Conservation (phyloP, 2,797 vertebrate species). For the Euthynnus affinis region DNA sequence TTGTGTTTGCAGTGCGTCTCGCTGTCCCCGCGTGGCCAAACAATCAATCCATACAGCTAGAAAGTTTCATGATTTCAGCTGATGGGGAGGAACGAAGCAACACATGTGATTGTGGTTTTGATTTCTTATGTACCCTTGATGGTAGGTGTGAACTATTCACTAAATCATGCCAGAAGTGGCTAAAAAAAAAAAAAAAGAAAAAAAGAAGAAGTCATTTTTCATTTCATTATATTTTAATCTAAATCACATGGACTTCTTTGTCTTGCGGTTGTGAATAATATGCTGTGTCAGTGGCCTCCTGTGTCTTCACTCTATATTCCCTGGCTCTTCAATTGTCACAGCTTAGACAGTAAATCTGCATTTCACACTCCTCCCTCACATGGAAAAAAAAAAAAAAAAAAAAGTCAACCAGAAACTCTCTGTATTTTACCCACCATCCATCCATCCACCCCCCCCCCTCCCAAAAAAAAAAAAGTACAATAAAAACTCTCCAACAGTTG, state of each 20-base stretch:
- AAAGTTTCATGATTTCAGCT: slow-evolving; percentile 6
- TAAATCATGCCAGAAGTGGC: background rate
- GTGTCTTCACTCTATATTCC: slow-evolving; percentile 45
- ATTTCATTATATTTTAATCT: slow-evolving; percentile 62
- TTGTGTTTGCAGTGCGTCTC: background rate
- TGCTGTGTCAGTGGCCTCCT: slow-evolving; percentile 73
- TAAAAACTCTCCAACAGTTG: slow-evolving; percentile 61
- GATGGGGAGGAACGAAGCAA: background rate
- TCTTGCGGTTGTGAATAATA: slow-evolving; percentile 58
- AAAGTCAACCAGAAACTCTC: slow-evolving; percentile 23
- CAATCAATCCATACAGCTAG: slow-evolving; percentile 9
- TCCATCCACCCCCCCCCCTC: slow-evolving; percentile 24
- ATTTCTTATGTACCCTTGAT: no score
- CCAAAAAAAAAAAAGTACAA: slow-evolving; percentile 48
- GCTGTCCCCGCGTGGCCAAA: slow-evolving; percentile 6
- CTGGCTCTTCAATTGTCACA: slow-evolving; percentile 71
- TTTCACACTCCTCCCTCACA: slow-evolving; percentile 66
- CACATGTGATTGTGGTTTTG: background rate
- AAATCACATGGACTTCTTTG: slow-evolving; percentile 51
- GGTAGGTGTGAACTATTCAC: background rate
- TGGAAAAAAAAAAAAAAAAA: no score
- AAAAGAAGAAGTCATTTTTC: slow-evolving; percentile 44
- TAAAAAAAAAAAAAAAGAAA: background rate
- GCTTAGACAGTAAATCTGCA: slow-evolving; percentile 72
- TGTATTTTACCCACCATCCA: slow-evolving; percentile 30